A percentile compares a stretch with the other conserved stretches of the same genome.
These are phyloP conservation scores for Porites evermanni DNA, from an alignment of 92 coral and sea anemone genomes.

Conservation along the genomic window DNA sequence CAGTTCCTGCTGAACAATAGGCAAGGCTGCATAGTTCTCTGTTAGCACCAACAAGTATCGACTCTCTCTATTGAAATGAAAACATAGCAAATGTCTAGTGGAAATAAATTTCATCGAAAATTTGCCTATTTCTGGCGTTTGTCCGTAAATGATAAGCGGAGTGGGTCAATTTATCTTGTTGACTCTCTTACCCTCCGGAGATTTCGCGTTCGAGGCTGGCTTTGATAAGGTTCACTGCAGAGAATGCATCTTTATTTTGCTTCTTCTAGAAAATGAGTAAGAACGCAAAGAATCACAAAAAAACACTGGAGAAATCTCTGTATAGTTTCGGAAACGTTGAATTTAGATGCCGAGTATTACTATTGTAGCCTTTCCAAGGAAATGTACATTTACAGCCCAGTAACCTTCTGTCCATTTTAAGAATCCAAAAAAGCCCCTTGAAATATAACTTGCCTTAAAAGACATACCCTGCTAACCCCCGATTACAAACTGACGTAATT, in stretches of 20 bases:
- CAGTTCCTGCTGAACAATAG: slow-evolving; percentile 65
- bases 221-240: slow-evolving; percentile 70
- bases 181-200: slow-evolving; percentile 63
- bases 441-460: too few species aligned
- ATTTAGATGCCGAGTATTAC: not conserved
- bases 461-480: too few species aligned
- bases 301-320: not conserved
- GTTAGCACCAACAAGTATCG: slow-evolving; percentile 77
- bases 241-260: slow-evolving; percentile 9
- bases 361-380: too few species aligned
- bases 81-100: too few species aligned
- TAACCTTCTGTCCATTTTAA: too few species aligned
- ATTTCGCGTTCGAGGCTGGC: slow-evolving; percentile 69
- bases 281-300: not conserved
- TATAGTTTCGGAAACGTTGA: not conserved
- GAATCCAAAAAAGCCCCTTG: too few species aligned
- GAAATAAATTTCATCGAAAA: too few species aligned
- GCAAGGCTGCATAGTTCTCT: slow-evolving; percentile 80
- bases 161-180: too few species aligned
- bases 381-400: too few species aligned
- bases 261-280: slow-evolving; percentile 5
- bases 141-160: too few species aligned
- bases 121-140: too few species aligned
- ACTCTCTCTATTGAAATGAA: slow-evolving; percentile 48
- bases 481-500: too few species aligned